phyloP scores from a whole-genome alignment of 2,113 vertebrate genomes.

The Phycodurus eques region DNA sequence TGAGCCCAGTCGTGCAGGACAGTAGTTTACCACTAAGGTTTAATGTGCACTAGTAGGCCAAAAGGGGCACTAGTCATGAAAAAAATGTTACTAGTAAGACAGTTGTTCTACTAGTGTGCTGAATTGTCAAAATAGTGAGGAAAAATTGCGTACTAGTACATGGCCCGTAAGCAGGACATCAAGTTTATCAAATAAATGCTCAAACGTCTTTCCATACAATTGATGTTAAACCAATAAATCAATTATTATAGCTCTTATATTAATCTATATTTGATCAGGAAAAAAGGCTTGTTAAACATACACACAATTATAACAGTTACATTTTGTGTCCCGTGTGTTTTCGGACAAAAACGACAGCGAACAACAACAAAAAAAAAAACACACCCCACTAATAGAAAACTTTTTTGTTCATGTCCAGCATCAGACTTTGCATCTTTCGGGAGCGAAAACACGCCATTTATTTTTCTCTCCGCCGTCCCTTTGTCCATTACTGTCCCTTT shows the following conservation, averaged over 20 bases:
- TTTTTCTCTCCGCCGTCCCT: background rate
- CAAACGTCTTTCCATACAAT: background rate
- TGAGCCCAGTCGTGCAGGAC: background rate
- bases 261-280: constrained; percentile 51
- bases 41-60: background rate
- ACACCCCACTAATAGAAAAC: constrained; percentile 31
- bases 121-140: background rate
- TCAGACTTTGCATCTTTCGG: constrained; percentile 22
- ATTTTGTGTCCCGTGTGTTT: constrained; percentile 26
- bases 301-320: constrained; percentile 40
- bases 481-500: background rate
- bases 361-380: constrained; percentile 12
- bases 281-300: constrained; percentile 43
- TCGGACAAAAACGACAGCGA: constrained; percentile 5
- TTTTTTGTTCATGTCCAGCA: constrained; percentile 46
- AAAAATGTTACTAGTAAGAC: background rate
- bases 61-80: background rate
- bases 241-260: constrained; percentile 50
- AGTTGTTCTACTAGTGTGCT: background rate
- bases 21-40: background rate
- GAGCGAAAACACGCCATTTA: background rate
- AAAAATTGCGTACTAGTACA: background rate
- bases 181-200: background rate
- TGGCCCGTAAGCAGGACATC: background rate
- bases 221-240: constrained; percentile 38